Evolutionary conservation across 2,113 vertebrate genomes (phyloP).

Genomic region (Gorsachius goisagi): DNA sequence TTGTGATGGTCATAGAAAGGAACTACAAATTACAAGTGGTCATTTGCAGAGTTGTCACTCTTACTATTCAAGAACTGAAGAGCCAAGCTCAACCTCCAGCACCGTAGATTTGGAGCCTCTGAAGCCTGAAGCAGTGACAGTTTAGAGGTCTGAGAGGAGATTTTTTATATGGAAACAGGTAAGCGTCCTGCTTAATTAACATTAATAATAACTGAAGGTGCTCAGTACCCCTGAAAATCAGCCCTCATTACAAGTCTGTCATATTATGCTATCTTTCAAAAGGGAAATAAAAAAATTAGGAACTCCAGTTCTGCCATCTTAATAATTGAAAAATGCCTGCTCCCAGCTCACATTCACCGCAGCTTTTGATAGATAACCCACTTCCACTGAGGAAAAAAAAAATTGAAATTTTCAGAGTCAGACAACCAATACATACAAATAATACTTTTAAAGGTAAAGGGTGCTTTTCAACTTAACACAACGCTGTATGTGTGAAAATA

Average conservation of each 20-base stretch:
- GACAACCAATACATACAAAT: neutral
- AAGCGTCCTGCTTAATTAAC: neutral
- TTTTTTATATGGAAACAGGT: neutral
- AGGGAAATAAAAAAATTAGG: neutral
- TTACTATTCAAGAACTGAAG: neutral
- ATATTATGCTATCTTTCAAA: neutral
- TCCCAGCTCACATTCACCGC: accelerated
- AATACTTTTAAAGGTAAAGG: neutral
- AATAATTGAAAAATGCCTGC: neutral
- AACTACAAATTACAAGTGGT: neutral
- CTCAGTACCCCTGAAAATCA: neutral
- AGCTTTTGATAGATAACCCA: neutral
- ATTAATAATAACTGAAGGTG: neutral
- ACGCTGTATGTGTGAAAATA: neutral
- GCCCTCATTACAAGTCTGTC: neutral
- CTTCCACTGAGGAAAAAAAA: neutral
- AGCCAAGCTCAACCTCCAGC: neutral
- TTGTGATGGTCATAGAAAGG: neutral
- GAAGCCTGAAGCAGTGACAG: neutral
- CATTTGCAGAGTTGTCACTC: neutral
- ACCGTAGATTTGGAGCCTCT: neutral
- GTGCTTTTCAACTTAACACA: neutral
- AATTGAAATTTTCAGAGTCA: neutral
- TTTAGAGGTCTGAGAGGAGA: neutral
- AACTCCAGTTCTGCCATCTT: neutral